Base-by-base conservation (phyloP, 2,888 invertebrate species). In the Cactoblastis cactorum region DNA sequence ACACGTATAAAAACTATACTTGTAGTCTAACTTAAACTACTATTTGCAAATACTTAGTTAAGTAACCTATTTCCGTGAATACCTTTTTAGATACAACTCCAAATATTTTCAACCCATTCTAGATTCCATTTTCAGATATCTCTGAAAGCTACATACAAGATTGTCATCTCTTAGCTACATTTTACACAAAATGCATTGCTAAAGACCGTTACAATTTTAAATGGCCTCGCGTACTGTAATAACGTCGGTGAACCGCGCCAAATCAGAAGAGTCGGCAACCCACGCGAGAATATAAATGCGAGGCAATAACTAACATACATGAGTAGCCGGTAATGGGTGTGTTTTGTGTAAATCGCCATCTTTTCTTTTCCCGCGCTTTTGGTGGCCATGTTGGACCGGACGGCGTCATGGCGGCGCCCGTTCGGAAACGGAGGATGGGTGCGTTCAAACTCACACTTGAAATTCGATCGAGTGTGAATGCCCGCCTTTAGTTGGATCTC, bases 371-470 rank as follows among this genome's bases (percentile, higher is more conserved):
- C 63, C 70, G 64, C 67, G 63, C 58, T 58, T 56, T 50, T 57
- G 49, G 57, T 63, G 57, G 63, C 66, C 65, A 65, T 68, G 59
- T 62, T 63, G 50, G 49, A 75, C 77, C 79, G 82, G 83, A 77
- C 82, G 84, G 83, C 82, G 84, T 73, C 84, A 66, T 55, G 62
- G 56, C 78, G 84, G 78, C 84, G 84, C 84, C 83, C 64, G 59
- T 57, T 67, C 74, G 78, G 75, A 77, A 76, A 77, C 75, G 69
- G 65, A 69, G 74, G 71, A 71, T 74, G 74, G 73, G 72, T 67
- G 71, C 75, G 73, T 69, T 74, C 74, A 63, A 28, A 73, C 74
- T 72, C 77, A 73, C 79, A 79, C 82, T 81, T 69, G 66, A 73
- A 65, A 75, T 19, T 49, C 49, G 41, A 49, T 49, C 41, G 49